phyloP scores from a whole-genome alignment of 2,797 vertebrate genomes.

The Heliangelus exortis region DNA sequence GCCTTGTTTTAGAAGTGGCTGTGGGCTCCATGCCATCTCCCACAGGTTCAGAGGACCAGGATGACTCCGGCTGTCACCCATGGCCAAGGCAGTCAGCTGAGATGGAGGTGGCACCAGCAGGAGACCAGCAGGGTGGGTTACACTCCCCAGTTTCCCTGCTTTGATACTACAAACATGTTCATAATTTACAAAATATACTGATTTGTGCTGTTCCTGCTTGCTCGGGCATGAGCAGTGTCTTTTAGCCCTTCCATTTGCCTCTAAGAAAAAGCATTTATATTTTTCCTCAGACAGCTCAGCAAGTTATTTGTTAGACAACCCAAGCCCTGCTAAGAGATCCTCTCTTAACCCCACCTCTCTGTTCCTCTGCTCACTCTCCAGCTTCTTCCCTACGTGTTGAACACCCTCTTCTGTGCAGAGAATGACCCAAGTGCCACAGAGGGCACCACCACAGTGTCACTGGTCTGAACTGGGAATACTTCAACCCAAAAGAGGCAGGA shows the following conservation, averaged over 20 bases:
- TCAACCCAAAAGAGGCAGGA: background rate
- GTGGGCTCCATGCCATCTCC: background rate
- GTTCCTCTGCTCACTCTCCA: background rate
- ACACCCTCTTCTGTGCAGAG: background rate
- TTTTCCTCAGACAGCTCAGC: background rate
- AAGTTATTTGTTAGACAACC: background rate
- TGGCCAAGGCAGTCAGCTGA: background rate
- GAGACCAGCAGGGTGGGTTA: background rate
- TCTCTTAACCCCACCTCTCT: background rate
- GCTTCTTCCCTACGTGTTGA: background rate
- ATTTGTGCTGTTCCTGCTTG: background rate
- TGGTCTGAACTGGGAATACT: background rate
- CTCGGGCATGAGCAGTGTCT: background rate
- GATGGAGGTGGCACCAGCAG: background rate
- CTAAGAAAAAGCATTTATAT: background rate
- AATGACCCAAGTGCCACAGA: background rate
- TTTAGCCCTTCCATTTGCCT: background rate
- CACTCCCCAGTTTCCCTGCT: background rate
- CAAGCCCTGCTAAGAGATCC: background rate
- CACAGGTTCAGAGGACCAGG: background rate
- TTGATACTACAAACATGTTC: background rate
- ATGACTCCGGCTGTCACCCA: rapidly evolving
- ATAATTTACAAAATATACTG: background rate
- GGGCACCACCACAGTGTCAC: background rate
- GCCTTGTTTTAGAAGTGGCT: background rate